phyloP scores from a whole-genome alignment of 2,113 vertebrate species.

The Callipepla californica region DNA sequence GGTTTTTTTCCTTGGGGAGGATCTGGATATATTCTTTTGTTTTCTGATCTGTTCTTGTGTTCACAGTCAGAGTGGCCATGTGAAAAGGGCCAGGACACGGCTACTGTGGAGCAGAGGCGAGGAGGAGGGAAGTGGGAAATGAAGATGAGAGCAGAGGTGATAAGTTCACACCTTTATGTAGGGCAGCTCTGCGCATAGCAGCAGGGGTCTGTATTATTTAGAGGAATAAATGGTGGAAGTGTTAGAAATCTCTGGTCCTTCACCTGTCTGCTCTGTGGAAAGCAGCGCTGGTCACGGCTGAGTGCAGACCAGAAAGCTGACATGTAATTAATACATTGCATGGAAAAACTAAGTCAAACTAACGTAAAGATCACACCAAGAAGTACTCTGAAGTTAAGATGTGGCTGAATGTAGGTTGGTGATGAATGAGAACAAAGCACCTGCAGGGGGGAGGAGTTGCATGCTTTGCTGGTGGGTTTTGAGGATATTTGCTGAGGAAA shows the following conservation, averaged over 20 bases:
- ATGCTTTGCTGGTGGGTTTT: neutral
- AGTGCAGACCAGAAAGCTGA: neutral
- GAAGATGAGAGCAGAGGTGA: constrained; percentile 63
- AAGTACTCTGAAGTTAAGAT: neutral
- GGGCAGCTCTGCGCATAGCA: constrained; percentile 49
- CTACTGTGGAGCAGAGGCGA: constrained; percentile 23
- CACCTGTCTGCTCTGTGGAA: neutral
- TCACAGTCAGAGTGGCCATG: constrained; percentile 29
- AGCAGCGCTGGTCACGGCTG: neutral
- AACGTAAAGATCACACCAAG: neutral
- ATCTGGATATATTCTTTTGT: constrained; percentile 45
- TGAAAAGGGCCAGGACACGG: constrained; percentile 24
- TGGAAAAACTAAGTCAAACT: neutral
- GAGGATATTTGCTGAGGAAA: neutral
- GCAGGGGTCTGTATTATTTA: constrained; percentile 32
- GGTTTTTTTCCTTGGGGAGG: constrained; percentile 11
- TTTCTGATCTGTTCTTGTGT: constrained; percentile 56
- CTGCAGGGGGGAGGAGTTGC: neutral
- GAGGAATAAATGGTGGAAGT: constrained; percentile 18
- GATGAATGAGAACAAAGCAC: neutral
- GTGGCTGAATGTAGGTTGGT: neutral
- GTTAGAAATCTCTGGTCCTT: constrained; percentile 41
- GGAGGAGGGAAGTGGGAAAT: constrained; percentile 50
- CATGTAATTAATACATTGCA: neutral
- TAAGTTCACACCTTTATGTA: constrained; percentile 70